Percentiles rank a stretch among this genome's conserved stretches.
Conservation (phyloP, 2,113 vertebrate species). For the Ifrita kowaldi region DNA sequence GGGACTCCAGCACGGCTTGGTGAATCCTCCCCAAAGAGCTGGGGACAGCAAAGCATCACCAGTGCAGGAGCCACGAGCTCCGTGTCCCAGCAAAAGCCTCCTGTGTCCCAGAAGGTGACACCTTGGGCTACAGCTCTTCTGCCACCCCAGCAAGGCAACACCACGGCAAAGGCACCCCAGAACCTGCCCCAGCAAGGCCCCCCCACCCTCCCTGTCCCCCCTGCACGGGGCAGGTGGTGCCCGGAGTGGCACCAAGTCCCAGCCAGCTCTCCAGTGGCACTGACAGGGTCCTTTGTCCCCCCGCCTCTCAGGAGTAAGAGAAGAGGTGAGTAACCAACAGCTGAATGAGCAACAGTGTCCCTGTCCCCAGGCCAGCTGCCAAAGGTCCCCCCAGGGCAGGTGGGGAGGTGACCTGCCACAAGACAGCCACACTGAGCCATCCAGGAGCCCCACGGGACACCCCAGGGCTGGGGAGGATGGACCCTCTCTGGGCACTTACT, state of each 20-base stretch:
- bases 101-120: background rate
- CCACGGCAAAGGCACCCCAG: background rate
- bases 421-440: background rate
- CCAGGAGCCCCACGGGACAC: rapidly evolving
- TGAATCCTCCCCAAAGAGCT: background rate
- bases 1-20: rapidly evolving
- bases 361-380: background rate
- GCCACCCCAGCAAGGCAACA: background rate
- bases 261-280: background rate
- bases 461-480: background rate
- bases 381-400: background rate
- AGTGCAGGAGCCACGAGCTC: background rate
- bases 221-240: background rate
- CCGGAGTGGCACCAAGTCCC: background rate
- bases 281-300: background rate
- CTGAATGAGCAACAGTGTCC: background rate
- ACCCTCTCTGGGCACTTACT: slow-evolving; percentile 79
- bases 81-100: slow-evolving; percentile 40
- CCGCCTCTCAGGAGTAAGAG: rapidly evolving
- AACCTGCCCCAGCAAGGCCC: background rate
- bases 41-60: background rate
- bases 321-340: background rate
- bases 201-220: too few relatives aligned
- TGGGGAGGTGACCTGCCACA: background rate
- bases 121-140: background rate